Evolutionary conservation across 1,140 invertebrate species (phyloP), one percentile per base, ranked within the genome.

Genomic region (Drosophila micromelanica): DNA sequence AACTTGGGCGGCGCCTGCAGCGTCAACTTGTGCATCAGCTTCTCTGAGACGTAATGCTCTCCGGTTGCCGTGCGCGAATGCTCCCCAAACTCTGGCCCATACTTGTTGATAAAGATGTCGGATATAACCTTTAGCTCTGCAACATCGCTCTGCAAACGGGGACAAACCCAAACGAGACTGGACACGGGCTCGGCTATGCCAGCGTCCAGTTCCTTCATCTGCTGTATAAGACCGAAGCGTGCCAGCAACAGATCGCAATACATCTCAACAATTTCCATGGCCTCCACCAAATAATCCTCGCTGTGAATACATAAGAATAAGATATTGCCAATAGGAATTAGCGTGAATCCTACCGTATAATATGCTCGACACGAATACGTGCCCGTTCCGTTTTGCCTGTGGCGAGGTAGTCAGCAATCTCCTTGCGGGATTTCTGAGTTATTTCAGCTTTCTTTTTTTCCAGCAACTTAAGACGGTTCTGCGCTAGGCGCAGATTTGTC

Each of bases 211-310:
- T 97, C 97, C 95, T 99, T 99, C 96, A 99, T 98, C 93, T 99
- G 98, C 76, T 99, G 97, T 52, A 99, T 96, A 1, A 99, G 93
- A 12, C 99, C 99, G 93, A 99, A 99, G 91, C 98, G 94, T 2
- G 99, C 98, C 13, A 99, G 93, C n/a, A 99, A 92, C 17, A 99
- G 93, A 93, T 99, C 99, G 93, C 98, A 99, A 92, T 98, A 99
- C 98, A 99, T 99, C 94, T 99, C 99, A 2, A 99, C 94, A 48
- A 99, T 94, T 94, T 99, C 99, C 96, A 99, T 98, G 0, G 98
- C 98, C 93, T 99, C 99, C 1, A 99, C 98, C 92, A 99, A 94
- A 92, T 99, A 99, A 93, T 99, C 99, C 93, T 99, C 99, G 23
- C 99, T 95, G 17, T 0, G 30, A 17, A 5, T 0, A 0, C 15